Evolutionary conservation across 1,140 invertebrate genomes (phyloP).

Genomic region (Lepidotrigona ventralis): DNA sequence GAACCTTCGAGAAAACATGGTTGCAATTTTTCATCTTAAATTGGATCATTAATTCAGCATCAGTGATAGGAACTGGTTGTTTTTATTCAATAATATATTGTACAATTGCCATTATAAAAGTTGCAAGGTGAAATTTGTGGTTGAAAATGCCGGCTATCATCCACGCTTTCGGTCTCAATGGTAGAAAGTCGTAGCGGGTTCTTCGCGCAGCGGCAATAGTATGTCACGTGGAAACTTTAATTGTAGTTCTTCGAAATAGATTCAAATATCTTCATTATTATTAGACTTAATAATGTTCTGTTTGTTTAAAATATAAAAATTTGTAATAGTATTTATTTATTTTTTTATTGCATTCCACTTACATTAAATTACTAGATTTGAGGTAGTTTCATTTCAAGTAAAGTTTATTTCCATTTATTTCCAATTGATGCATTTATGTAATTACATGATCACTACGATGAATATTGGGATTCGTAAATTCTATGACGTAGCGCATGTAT

Average conservation of each 20-base stretch:
- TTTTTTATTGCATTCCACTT: not conserved
- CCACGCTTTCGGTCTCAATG: not conserved
- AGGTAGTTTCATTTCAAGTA: no score
- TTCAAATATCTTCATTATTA: conserved; percentile 3
- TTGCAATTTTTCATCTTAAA: conserved; percentile 64
- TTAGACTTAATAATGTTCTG: no score
- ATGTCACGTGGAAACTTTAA: conserved; percentile 64
- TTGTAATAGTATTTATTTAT: not conserved
- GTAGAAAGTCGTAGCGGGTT: conserved; percentile 23
- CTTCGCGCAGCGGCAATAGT: conserved; percentile 28
- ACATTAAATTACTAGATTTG: not conserved
- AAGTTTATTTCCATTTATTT: not conserved
- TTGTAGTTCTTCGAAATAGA: not conserved
- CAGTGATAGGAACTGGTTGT: conserved; percentile 47
- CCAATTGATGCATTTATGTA: not conserved
- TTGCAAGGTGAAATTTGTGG: conserved; percentile 38
- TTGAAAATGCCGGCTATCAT: conserved; percentile 32
- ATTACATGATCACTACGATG: conserved; percentile 3
- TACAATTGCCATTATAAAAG: conserved; percentile 21
- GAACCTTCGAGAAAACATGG: conserved; percentile 76
- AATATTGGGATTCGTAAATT: conserved; percentile 19
- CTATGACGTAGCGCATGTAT: conserved; percentile 18
- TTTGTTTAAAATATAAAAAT: not conserved
- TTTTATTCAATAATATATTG: conserved; percentile 57
- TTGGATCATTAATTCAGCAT: conserved; percentile 35